phyloP scores from a whole-genome alignment of 53 echinoderm and acorn worm genomes.

The Astropecten irregularis region DNA sequence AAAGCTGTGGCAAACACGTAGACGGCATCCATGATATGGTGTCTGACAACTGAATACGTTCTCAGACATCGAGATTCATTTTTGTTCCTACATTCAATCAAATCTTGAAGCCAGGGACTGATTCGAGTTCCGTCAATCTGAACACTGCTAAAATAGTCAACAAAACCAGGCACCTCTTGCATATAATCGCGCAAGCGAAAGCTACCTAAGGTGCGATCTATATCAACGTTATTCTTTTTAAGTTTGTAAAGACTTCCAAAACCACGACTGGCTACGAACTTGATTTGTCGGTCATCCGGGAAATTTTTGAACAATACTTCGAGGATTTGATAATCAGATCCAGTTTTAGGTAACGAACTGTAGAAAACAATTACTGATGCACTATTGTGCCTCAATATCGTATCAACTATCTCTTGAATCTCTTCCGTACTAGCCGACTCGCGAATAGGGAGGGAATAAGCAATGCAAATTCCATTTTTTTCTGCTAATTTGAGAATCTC shows the following conservation, averaged over 20 bases:
- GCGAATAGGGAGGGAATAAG: conserved; percentile 13
- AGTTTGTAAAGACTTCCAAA: not conserved
- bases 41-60: not conserved
- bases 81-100: not conserved
- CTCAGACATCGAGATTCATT: conserved; percentile 1
- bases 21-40: conserved; percentile 32
- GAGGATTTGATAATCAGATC: not conserved
- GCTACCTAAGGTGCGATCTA: conserved; percentile 6
- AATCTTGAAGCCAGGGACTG: conserved; percentile 15
- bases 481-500: conserved; percentile 25
- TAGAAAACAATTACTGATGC: conserved; percentile 32
- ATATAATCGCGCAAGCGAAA: not conserved
- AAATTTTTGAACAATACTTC: not conserved
- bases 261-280: conserved; percentile 1
- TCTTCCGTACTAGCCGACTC: conserved; percentile 5
- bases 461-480: conserved; percentile 20
- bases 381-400: not conserved
- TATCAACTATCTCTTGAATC: conserved; percentile 27
- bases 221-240: not conserved
- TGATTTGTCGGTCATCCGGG: not conserved
- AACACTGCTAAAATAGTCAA: not conserved
- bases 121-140: not conserved
- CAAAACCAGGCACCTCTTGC: conserved; percentile 34
- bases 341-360: not conserved
- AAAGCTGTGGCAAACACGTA: conserved; percentile 51